Conservation (phyloP, 2,888 invertebrate species). For the Arrhopalites spinosus region DNA sequence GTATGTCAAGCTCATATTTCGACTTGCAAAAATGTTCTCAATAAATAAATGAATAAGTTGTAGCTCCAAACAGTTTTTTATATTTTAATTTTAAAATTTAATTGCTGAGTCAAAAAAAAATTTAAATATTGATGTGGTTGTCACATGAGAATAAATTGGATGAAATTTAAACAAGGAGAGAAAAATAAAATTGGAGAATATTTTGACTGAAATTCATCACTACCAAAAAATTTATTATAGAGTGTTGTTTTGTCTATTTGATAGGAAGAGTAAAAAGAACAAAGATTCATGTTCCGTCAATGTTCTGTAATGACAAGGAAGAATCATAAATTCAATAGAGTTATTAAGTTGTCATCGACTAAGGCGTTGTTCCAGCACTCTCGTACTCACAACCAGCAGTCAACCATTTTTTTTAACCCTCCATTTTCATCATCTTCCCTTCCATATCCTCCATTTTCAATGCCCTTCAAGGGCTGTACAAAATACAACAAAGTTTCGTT, state of each 20-base stretch:
- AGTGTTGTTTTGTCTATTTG: background rate
- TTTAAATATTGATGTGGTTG: too few relatives aligned
- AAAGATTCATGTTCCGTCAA: conserved; percentile 37
- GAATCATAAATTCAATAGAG: conserved; percentile 54
- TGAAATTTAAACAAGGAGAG: background rate
- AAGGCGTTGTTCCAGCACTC: conserved; percentile 48
- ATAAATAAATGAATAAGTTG: too few relatives aligned
- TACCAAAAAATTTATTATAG: background rate
- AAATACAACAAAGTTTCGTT: too few relatives aligned
- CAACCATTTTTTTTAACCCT: background rate
- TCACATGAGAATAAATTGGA: background rate
- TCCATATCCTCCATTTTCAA: background rate
- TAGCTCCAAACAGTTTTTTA: too few relatives aligned
- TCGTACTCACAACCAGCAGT: background rate
- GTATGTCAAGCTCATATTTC: too few relatives aligned
- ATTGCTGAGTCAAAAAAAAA: too few relatives aligned
- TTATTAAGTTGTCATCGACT: conserved; percentile 55
- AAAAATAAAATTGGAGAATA: conserved; percentile 3
- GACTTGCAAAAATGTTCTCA: too few relatives aligned
- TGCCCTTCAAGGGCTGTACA: too few relatives aligned
- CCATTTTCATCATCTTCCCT: background rate
- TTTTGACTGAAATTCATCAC: conserved; percentile 15
- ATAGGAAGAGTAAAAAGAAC: background rate
- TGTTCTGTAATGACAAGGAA: conserved; percentile 43
- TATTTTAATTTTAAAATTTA: too few relatives aligned